phyloP scores from a whole-genome alignment of 2,113 vertebrate species.

The Eretmochelys imbricata region DNA sequence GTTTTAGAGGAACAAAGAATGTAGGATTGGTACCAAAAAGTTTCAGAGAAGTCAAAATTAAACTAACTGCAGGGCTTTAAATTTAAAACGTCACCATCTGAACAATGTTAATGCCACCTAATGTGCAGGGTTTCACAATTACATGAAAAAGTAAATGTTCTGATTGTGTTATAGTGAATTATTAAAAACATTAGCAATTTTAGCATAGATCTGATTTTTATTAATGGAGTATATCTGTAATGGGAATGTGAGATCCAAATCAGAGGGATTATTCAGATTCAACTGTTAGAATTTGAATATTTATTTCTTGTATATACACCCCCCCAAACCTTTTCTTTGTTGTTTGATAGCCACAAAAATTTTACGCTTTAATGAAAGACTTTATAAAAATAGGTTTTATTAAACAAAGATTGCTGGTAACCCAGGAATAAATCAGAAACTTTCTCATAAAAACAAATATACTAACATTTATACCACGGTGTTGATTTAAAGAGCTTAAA shows the following conservation, averaged over 20 bases:
- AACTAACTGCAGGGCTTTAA: not conserved
- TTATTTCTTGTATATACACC: not conserved
- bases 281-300: not conserved
- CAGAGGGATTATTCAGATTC: not conserved
- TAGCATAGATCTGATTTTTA: not conserved
- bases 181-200: not conserved
- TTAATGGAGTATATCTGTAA: not conserved
- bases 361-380: not conserved
- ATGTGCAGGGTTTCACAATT: not conserved
- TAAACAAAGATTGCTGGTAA: not conserved
- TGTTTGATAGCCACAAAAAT: not conserved
- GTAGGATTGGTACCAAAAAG: not conserved
- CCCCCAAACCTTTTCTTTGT: not conserved
- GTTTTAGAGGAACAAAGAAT: not conserved
- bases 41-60: not conserved
- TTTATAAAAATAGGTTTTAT: constrained; percentile 20
- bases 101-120: not conserved
- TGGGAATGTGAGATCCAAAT: not conserved
- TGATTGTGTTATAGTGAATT: not conserved
- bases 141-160: not conserved
- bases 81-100: not conserved
- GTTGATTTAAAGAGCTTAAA: constrained; percentile 44
- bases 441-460: constrained; percentile 38
- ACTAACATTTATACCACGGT: not conserved
- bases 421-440: not conserved